phyloP scores from a whole-genome alignment of 2,113 vertebrate species.

The Ardeotis arabs region DNA sequence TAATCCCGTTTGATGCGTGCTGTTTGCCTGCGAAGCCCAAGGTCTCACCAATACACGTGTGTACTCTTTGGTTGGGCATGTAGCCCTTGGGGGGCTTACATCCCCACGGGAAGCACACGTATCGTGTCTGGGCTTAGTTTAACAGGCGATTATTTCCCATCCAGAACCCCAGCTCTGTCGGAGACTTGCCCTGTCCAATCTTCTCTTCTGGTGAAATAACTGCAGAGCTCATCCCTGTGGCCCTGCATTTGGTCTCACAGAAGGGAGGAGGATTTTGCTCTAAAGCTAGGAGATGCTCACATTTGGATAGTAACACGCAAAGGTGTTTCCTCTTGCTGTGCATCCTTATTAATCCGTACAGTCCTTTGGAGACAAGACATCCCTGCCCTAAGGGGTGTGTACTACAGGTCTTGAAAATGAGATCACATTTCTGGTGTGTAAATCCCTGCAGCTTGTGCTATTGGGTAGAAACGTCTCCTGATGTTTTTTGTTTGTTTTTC shows the following conservation, averaged over 20 bases:
- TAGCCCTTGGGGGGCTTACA: not conserved
- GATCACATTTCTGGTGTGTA: slow-evolving; percentile 6
- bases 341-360: not conserved
- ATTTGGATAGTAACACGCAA: not conserved
- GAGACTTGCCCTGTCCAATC: not conserved
- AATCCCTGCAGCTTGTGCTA: not conserved
- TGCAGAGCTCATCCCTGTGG: not conserved
- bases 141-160: not conserved
- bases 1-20: not conserved
- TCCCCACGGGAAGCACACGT: not conserved
- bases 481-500: not conserved
- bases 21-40: not conserved
- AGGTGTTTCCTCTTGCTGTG: not conserved
- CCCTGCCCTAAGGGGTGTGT: not conserved
- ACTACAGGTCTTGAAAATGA: not conserved
- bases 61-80: not conserved
- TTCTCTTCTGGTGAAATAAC: not conserved
- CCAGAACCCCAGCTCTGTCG: not conserved
- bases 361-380: not conserved
- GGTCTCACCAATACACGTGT: fast-evolving
- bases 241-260: not conserved
- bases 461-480: not conserved
- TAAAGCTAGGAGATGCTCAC: not conserved
- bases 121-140: not conserved
- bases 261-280: not conserved